A percentile compares a stretch with the other conserved stretches of the same genome.
Conservation (phyloP, 1,140 invertebrate species). For the Physella acuta region DNA sequence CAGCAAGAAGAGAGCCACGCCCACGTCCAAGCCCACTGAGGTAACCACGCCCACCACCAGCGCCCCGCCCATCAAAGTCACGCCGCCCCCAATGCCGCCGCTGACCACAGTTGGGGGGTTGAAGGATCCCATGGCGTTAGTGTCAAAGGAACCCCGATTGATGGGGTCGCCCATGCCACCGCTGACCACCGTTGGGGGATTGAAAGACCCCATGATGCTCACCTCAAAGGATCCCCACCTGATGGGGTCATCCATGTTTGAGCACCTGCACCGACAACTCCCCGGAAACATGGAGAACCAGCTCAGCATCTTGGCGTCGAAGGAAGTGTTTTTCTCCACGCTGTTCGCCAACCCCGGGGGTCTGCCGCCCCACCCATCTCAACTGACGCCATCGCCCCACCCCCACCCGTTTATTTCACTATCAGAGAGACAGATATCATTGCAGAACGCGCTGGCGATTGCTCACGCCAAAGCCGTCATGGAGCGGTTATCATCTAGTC, state of each 20-base stretch:
- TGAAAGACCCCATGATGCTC: background rate
- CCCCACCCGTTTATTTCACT: background rate
- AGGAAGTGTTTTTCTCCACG: slow-evolving; percentile 6
- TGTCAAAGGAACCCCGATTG: no score
- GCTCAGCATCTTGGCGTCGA: slow-evolving; percentile 2
- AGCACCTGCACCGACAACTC: background rate
- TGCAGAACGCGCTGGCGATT: slow-evolving; percentile 12
- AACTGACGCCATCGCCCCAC: background rate
- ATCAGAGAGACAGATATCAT: slow-evolving; percentile 3
- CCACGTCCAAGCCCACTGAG: background rate
- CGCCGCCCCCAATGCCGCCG: background rate
- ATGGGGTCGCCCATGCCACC: background rate
- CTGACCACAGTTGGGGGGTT: background rate
- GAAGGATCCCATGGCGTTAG: no score
- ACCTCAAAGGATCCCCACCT: background rate
- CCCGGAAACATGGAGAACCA: background rate
- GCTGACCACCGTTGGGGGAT: no score
- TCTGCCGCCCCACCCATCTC: background rate
- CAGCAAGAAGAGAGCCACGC: background rate
- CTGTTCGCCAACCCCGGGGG: background rate
- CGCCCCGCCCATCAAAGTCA: background rate
- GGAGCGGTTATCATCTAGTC: slow-evolving; percentile 4
- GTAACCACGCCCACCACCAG: background rate
- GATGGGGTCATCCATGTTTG: background rate
- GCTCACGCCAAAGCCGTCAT: slow-evolving; percentile 10